Evolutionary conservation across 2,888 invertebrate genomes (phyloP), one percentile per base, ranked within the genome.

Genomic region (Nomada lathburiana): DNA sequence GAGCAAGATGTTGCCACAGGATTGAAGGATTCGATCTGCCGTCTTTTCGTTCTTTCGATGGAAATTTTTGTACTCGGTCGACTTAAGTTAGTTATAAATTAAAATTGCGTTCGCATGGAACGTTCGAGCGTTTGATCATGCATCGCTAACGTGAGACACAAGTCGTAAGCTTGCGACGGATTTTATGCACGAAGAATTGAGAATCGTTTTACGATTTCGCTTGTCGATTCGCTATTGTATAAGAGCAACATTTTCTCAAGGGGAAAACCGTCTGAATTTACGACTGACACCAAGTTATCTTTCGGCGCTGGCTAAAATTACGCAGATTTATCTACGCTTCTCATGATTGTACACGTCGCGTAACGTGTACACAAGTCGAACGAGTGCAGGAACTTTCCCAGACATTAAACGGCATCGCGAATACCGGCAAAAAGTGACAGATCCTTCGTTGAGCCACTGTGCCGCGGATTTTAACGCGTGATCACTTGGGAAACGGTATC

Each of bases 311-410:
- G 44, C 63, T 44, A 26, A 67, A 81, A 44, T 73, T 63, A 44
- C 62, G 57, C 63, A 68, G 72, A 75, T 64, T 65, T 69, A 81
- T 62, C 72, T 75, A 36, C 44, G 60, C 67, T 70, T 85, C 82
- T 68, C 87, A 74, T 62, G 74, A 87, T 82, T 86, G 72, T 74
- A 68, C 57, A 36, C 74, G 59, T 80, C 57, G 47, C 74, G 59
- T 80, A 79, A 77, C 75, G 47, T 50, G 69, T 44, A 47, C 53
- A 60, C 16, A 78, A 62, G 47, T 52, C 64, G 65, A 64, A 75
- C 74, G 20, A 75, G 65, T 44, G 42, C 23, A 63, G 74, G 55
- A 87, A 86, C 82, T 78, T 85, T 87, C 85, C 73, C 87, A 86
- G 59, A 57, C 76, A 65, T 69, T 73, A 44, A 76, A 86, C 76